These are phyloP conservation scores for Piprites chloris DNA, from an alignment of 2,113 vertebrate genomes.

Conservation along the genomic window DNA sequence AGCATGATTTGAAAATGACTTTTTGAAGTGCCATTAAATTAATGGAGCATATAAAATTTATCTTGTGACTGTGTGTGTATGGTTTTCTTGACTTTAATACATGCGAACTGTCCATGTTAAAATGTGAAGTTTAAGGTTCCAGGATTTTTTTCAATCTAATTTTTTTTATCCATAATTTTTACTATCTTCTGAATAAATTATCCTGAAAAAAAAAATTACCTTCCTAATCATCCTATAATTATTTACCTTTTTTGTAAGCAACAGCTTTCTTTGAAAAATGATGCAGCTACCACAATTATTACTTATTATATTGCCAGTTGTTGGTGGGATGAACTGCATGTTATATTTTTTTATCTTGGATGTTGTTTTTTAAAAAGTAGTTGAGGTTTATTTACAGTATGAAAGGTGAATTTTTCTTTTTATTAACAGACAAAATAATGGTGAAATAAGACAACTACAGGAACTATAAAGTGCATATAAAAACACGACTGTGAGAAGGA, in stretches of 20 bases:
- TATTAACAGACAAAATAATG: not conserved
- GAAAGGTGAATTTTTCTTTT: not conserved
- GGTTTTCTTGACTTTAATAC: not conserved
- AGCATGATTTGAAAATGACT: not conserved
- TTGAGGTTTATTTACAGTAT: not conserved
- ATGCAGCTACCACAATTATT: not conserved
- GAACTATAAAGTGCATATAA: not conserved
- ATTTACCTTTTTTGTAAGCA: not conserved
- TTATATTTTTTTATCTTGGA: not conserved
- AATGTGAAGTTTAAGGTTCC: not conserved
- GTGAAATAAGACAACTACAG: not conserved
- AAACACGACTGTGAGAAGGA: not conserved
- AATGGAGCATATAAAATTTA: not conserved
- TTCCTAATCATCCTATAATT: not conserved
- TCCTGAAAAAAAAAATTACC: not conserved
- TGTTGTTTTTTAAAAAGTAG: not conserved
- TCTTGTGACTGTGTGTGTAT: rapidly evolving
- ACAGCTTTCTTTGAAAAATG: not conserved
- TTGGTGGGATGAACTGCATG: not conserved
- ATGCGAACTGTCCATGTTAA: not conserved
- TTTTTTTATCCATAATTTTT: not conserved
- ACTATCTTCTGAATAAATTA: not conserved
- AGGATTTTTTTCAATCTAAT: not conserved
- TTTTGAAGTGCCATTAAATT: not conserved
- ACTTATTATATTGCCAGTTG: not conserved